Evolutionary conservation across 2,113 vertebrate species (phyloP).

Genomic region (Apteryx mantelli): DNA sequence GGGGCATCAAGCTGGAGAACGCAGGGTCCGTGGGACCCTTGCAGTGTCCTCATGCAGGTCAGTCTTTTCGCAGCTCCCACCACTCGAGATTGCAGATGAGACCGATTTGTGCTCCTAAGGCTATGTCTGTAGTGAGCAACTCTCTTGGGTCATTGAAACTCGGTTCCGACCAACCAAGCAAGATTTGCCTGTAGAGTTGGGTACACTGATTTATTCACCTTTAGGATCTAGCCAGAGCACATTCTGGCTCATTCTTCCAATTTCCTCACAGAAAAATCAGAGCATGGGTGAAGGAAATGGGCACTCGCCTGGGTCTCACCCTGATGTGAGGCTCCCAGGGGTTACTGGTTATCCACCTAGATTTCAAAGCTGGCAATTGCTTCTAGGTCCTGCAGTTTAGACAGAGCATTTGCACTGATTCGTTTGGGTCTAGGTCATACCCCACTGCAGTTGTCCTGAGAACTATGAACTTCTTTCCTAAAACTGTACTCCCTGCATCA

Average conservation of each 20-base stretch:
- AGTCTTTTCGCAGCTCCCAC: neutral
- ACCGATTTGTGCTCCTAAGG: neutral
- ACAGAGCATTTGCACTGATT: neutral
- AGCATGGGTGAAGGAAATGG: neutral
- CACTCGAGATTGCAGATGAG: neutral
- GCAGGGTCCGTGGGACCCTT: neutral
- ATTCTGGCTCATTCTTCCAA: neutral
- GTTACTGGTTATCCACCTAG: neutral
- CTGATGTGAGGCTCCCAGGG: neutral
- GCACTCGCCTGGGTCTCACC: neutral
- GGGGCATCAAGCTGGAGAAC: neutral
- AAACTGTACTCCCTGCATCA: neutral
- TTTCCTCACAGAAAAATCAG: neutral
- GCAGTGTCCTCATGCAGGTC: neutral
- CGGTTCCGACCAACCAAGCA: neutral
- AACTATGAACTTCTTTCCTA: neutral
- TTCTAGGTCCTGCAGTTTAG: neutral
- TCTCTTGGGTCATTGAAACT: neutral
- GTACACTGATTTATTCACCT: neutral
- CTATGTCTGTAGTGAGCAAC: neutral
- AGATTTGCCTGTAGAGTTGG: neutral
- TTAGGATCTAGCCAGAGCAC: neutral
- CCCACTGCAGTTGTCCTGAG: neutral
- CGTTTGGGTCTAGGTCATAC: neutral
- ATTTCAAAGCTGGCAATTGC: neutral